Evolutionary conservation across 2,888 invertebrate genomes (phyloP), one percentile per base, ranked within the genome.

Genomic region (Microctonus aethiopoides): DNA sequence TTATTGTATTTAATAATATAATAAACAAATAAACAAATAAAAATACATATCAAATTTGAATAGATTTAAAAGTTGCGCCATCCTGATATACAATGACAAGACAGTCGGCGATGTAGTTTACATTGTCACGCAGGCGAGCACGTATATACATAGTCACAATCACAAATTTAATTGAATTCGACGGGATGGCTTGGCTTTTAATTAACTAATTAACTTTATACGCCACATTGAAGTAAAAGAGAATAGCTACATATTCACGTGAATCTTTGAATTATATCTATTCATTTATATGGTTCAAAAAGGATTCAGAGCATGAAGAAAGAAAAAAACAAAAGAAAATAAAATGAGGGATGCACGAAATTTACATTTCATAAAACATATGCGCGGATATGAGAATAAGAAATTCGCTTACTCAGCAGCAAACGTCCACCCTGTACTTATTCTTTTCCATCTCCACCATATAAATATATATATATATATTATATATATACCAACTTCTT

Each of bases 131-230:
- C 75, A n/a, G n/a, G n/a, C n/a, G n/a, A n/a, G n/a, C n/a, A n/a
- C n/a, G n/a, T n/a, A n/a, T n/a, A n/a, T n/a, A n/a, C n/a, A n/a
- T n/a, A 72, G 32, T 67, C 67, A 54, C 52, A 64, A 63, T 60
- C 57, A 68, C 74, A 78, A 80, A 83, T 85, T 85, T 85, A 86
- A 85, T 85, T 86, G 84, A 84, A 84, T 56, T 77, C 79, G 82
- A 82, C 83, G 80, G 78, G 82, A 78, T 80, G 76, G 78, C 80
- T 76, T 69, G 74, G 77, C 77, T 80, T 79, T 84, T 84, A 85
- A 85, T 84, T 82, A 84, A 84, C 83, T 84, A 85, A 86, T 86
- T 86, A 84, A 84, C 84, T 85, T 84, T 81, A 79, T 83, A 79
- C 81, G 76, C 74, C 75, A 75, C 69, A 76, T 39, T 39, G 77